Percentiles rank a stretch among this genome's conserved stretches.
phyloP scores from a whole-genome alignment of 2,888 invertebrate genomes.

The Antitype chi region DNA sequence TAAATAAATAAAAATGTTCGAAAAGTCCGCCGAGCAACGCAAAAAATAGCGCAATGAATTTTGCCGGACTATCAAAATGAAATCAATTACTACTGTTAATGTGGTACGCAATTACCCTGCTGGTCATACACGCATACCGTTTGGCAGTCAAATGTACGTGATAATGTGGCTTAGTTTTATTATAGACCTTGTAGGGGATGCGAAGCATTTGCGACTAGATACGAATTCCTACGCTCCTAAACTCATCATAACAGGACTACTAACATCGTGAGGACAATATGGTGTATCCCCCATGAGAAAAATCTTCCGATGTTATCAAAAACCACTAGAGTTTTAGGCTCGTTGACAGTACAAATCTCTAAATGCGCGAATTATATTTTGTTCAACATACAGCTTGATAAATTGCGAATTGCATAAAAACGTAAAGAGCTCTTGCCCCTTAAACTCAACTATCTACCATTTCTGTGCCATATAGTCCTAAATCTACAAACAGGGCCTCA shows the following conservation, averaged over 20 bases:
- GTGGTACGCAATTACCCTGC: too few species aligned
- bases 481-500: background rate
- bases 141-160: background rate
- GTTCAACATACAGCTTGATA: too few species aligned
- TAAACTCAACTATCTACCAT: too few species aligned
- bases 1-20: too few species aligned
- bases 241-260: background rate
- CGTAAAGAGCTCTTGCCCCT: too few species aligned
- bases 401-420: too few species aligned
- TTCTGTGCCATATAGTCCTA: background rate
- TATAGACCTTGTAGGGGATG: background rate
- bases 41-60: too few species aligned
- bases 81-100: too few species aligned
- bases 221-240: background rate
- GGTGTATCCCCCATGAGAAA: too few species aligned
- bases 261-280: background rate
- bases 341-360: background rate
- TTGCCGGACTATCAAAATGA: too few species aligned
- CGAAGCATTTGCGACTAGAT: background rate
- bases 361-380: background rate
- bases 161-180: background rate
- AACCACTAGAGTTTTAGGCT: background rate
- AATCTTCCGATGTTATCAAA: background rate
- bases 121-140: background rate
- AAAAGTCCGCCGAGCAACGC: too few species aligned